Evolutionary conservation across 2,113 vertebrate genomes (phyloP).

Genomic region (Takifugu bimaculatus): DNA sequence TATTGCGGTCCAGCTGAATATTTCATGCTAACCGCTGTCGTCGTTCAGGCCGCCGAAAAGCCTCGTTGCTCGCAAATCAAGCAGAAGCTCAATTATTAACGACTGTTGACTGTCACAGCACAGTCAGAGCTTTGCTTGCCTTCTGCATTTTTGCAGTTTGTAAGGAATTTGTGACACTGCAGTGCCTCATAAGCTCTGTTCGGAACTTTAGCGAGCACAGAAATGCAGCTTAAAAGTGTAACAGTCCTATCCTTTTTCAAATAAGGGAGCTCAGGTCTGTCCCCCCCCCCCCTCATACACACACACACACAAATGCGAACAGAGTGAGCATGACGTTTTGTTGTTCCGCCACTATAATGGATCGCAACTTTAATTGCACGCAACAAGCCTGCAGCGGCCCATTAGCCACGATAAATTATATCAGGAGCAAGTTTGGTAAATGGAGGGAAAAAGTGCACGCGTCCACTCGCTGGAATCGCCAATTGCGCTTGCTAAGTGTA

Average conservation of each 20-base stretch:
- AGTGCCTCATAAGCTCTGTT: not conserved
- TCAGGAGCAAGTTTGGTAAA: constrained; percentile 40
- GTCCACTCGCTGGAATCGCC: not conserved
- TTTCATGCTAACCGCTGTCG: constrained; percentile 43
- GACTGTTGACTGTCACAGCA: constrained; percentile 18
- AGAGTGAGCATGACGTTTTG: constrained; percentile 54
- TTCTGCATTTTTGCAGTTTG: constrained; percentile 17
- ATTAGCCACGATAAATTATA: constrained; percentile 67
- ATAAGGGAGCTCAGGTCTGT: constrained; percentile 6
- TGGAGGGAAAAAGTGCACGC: constrained; percentile 21
- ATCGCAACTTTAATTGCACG: constrained; percentile 61
- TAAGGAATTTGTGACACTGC: constrained; percentile 7
- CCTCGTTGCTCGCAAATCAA: constrained; percentile 40
- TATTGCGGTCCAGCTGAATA: constrained; percentile 47
- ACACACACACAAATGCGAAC: constrained; percentile 26
- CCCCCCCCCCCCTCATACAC: not conserved
- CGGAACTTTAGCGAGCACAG: no score
- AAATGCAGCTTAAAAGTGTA: not conserved
- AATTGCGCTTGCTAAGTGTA: not conserved
- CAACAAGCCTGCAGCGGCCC: constrained; percentile 55
- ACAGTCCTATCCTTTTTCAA: constrained; percentile 10
- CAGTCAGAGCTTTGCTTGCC: constrained; percentile 16
- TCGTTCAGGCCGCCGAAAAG: constrained; percentile 47
- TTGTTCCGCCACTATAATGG: constrained; percentile 49
- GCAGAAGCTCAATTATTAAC: not conserved